phyloP scores from a whole-genome alignment of 2,888 invertebrate genomes.

The Anorthoa munda region DNA sequence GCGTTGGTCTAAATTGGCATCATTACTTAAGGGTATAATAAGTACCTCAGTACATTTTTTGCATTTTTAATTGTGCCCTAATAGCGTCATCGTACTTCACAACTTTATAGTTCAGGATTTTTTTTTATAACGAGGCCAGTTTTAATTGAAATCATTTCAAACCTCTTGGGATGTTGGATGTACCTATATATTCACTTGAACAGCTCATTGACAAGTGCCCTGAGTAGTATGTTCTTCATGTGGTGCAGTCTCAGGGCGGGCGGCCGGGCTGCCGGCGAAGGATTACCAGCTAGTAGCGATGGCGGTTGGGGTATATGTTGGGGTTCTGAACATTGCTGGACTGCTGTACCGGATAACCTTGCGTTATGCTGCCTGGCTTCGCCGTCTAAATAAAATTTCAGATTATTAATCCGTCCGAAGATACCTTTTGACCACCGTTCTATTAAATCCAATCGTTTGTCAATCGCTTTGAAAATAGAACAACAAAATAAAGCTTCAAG shows the following conservation, averaged over 20 bases:
- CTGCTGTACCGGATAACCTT: slow-evolving; percentile 95
- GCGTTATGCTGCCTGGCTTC: slow-evolving; percentile 96
- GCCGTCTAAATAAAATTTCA: slow-evolving; percentile 88
- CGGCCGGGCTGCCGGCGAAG: slow-evolving; percentile 70
- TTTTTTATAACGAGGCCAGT: no score
- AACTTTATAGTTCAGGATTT: neutral
- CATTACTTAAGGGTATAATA: neutral
- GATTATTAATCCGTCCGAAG: neutral
- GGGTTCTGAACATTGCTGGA: slow-evolving; percentile 88
- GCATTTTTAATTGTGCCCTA: neutral
- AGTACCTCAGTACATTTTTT: neutral
- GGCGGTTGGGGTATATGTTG: slow-evolving; percentile 84
- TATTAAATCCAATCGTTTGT: slow-evolving; percentile 38
- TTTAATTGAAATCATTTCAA: neutral
- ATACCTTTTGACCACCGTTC: slow-evolving; percentile 45
- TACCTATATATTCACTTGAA: slow-evolving; percentile 35
- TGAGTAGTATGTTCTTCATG: slow-evolving; percentile 34
- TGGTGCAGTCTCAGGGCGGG: slow-evolving; percentile 50
- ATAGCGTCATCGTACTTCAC: neutral
- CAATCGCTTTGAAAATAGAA: slow-evolving; percentile 21
- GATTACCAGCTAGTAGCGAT: slow-evolving; percentile 85
- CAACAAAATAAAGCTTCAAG: slow-evolving; percentile 25
- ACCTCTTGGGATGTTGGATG: neutral
- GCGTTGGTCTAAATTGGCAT: no score
- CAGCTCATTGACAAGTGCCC: slow-evolving; percentile 43